phyloP scores from a whole-genome alignment of 2,888 invertebrate species.

The Rotaria macrura region DNA sequence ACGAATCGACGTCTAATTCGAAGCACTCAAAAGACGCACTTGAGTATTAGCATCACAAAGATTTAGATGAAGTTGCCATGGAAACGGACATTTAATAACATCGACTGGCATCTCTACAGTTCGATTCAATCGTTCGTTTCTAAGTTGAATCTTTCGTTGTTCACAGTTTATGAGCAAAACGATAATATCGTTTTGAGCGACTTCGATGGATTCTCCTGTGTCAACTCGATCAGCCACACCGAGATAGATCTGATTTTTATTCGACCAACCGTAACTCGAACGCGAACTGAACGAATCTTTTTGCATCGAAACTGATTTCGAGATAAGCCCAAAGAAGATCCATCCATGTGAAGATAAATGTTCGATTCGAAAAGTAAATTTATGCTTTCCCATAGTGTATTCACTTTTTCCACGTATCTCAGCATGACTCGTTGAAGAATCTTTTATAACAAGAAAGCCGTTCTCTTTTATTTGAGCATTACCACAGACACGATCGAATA shows the following conservation, averaged over 20 bases:
- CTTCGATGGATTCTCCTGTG: background rate
- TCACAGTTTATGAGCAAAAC: background rate
- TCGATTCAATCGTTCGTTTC: background rate
- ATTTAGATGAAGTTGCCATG: background rate
- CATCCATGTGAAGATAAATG: background rate
- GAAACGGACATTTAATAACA: background rate
- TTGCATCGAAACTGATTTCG: background rate
- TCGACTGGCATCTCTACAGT: background rate
- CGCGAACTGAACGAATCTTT: fast-evolving
- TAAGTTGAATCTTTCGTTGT: background rate
- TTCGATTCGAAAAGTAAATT: background rate
- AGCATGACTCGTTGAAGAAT: background rate
- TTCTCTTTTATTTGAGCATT: background rate
- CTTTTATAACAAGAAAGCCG: background rate
- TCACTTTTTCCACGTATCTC: background rate
- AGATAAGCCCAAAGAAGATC: background rate
- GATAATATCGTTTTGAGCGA: background rate
- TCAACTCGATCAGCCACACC: too few species aligned
- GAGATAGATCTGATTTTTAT: background rate
- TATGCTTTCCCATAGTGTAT: background rate
- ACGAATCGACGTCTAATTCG: too few species aligned
- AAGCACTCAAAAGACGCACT: background rate
- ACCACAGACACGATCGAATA: background rate
- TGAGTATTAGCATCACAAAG: background rate
- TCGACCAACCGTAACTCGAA: background rate